phyloP scores from a whole-genome alignment of 2,797 vertebrate species.

The Sardinella longiceps region DNA sequence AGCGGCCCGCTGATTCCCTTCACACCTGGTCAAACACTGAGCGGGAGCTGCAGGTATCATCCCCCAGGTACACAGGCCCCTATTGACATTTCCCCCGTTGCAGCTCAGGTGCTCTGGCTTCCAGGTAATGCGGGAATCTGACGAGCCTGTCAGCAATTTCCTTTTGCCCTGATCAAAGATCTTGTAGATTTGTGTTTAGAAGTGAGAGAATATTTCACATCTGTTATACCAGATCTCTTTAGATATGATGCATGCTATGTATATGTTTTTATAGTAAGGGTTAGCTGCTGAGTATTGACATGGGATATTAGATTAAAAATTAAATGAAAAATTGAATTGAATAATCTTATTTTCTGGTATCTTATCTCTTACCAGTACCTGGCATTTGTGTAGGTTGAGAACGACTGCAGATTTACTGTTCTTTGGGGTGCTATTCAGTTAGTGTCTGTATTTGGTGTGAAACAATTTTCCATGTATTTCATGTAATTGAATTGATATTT shows the following conservation, averaged over 20 bases:
- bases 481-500: neutral
- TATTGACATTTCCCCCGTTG: conserved; percentile 38
- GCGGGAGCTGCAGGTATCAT: conserved; percentile 21
- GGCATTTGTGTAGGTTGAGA: neutral
- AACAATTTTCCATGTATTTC: neutral
- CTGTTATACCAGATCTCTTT: neutral
- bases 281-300: neutral
- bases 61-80: conserved; percentile 36
- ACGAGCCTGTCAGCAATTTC: neutral
- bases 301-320: neutral
- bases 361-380: neutral
- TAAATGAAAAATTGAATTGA: no score
- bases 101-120: conserved; percentile 43
- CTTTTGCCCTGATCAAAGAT: neutral
- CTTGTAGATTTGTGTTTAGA: neutral
- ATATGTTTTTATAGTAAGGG: neutral
- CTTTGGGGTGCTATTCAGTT: neutral
- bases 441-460: neutral
- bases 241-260: neutral
- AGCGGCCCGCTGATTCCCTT: neutral
- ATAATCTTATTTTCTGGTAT: no score
- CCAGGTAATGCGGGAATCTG: conserved; percentile 31
- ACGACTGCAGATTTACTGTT: neutral
- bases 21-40: conserved; percentile 55
- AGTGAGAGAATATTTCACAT: neutral